A percentile compares a stretch with the other conserved stretches of the same genome.
Conservation (phyloP, 2,113 vertebrate species). For the Myiozetetes cayanensis region DNA sequence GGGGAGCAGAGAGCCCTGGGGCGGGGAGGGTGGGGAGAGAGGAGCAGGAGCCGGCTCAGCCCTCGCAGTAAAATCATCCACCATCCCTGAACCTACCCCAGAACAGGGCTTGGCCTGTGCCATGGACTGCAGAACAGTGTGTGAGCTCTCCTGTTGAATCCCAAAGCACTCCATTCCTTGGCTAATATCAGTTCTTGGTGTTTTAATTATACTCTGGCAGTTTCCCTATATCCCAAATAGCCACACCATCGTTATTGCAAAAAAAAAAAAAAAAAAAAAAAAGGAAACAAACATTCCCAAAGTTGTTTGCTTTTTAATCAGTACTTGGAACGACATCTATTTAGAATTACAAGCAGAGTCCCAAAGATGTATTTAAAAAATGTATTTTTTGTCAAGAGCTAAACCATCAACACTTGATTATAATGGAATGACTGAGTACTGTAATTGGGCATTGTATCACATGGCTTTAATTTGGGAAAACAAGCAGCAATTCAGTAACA, state of each 20-base stretch:
- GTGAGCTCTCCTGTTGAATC: not conserved
- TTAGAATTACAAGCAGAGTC: not conserved
- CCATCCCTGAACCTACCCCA: not conserved
- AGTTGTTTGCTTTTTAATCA: not conserved
- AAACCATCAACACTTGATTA: not conserved
- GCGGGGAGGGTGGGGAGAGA: rapidly evolving
- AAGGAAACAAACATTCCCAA: not conserved
- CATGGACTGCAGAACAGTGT: not conserved
- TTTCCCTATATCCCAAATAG: not conserved
- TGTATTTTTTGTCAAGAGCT: not conserved
- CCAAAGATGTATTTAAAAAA: not conserved
- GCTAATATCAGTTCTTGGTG: not conserved
- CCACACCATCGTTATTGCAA: not conserved
- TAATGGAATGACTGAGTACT: not conserved
- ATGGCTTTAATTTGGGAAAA: constrained; percentile 19
- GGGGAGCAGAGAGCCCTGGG: not conserved
- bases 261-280: not conserved
- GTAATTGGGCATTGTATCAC: not conserved
- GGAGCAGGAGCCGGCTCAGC: not conserved
- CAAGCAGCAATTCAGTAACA: not conserved
- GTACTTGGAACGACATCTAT: not conserved
- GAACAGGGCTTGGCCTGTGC: not conserved
- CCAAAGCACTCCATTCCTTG: not conserved
- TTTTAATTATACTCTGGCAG: not conserved
- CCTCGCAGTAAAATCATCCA: not conserved